Evolutionary conservation across 2,888 invertebrate genomes (phyloP), one percentile per base, ranked within the genome.

Genomic region (Megamerina dolium): DNA sequence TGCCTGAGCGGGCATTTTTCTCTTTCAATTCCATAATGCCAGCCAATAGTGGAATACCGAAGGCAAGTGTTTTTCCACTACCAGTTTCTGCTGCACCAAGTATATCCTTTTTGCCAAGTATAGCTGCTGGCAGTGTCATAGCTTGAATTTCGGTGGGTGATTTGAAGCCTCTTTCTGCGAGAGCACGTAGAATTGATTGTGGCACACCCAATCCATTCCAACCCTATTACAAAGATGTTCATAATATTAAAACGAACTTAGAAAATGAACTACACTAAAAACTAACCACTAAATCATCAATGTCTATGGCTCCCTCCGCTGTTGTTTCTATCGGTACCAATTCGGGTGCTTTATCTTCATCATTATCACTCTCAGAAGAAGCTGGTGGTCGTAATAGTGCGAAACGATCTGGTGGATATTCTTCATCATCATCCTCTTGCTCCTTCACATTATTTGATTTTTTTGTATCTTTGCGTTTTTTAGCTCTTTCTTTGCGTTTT

Each of bases 21-120:
- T 73, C 59, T 60, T 83, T 82, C 1, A 82, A 62, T 58, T 83
- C 79, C 55, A 95, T 72, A 50, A 96, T 93, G 13, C 90, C 89
- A 41, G 82, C 75, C 44, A 99, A 72, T 31, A 99, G 84, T 9
- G 99, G 99, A 45, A 99, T 86, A 1, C 91, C 95, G 74, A 97
- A 99, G 0, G 97, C 97, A 39, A 99, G 73, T 0, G 99, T 99
- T 76, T 99, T 99, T 0, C 99, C 99, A 71, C 95, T 96, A 1
- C 99, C 99, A 0, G 99, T 99, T 75, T 97, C 95, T 3, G 97
- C 97, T 42, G 97, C 97, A n/a, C 96, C 99, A 2, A 99, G 72
- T 54, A 99, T 88, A 70, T 99, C 96, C 71, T 87, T 79, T 36
- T 83, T 78, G 30, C 83, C 95, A 63, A 85, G 77, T 57, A 94